Base-by-base conservation (phyloP, 2,888 invertebrate genomes). In the Heliconius aoede region DNA sequence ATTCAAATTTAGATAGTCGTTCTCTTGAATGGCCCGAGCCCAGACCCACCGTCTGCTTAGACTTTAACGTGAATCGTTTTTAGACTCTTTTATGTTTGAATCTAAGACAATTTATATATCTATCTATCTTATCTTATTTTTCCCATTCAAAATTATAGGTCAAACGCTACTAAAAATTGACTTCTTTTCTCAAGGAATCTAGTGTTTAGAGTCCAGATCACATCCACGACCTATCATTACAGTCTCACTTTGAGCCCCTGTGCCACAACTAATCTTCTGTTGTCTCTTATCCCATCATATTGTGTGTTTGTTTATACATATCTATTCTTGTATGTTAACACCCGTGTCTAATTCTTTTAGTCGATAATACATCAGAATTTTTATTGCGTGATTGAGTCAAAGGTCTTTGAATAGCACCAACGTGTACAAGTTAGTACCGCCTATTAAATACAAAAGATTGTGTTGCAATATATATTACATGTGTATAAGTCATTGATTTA, bases 1-100 rank as follows among this genome's bases (percentile, higher is more conserved):
- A 72, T 72, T 72, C 72, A 60, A 61, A 72, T 72, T 72, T 58
- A 72, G 60, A 72, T 72, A 72, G 72, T 61, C 72, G 72, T 72
- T 72, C 72, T 40, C 40, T 26, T 72, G 72, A 72, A 72, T 61
- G 72, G 72, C 60, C 72, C 40, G 60, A 61, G 15, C 40, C 55
- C 69, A 69, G 69, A 24, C 69, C 69, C 55, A 55, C 72, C 3
- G 58, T 40, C 72, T 61, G 36, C 5, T 72, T 28, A 72, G 72
- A 72, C 24, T 60, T 36, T 40, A 72, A 72, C 36, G 40, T 40
- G 9, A 58, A 72, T 72, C 40, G 60, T 32, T 58, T 40, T 36
- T 36, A 18, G 32, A 36, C 32, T 51, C 1, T 51, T 68, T 68
- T 7, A 30, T 15, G 8, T 69, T 69, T 21, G 13, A 36, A 24